Percentiles rank a stretch among this genome's conserved stretches.
These are phyloP conservation scores for Ochropleura plecta DNA, from an alignment of 2,888 invertebrate genomes.

Conservation along the genomic window DNA sequence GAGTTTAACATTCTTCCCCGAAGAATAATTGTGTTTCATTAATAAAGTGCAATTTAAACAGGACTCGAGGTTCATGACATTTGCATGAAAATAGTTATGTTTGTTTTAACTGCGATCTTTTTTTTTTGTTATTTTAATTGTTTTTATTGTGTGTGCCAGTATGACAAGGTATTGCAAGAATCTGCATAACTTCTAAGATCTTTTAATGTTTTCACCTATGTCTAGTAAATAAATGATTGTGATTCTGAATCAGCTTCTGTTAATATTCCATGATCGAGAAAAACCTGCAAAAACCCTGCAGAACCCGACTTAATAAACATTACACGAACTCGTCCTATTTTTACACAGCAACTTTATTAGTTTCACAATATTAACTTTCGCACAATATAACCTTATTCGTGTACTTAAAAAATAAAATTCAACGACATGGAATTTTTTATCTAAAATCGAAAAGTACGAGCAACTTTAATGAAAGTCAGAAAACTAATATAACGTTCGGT, in stretches of 20 bases:
- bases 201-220: too few species aligned
- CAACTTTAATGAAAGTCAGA: constrained; percentile 32
- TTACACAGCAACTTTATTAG: neutral
- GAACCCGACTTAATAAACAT: neutral
- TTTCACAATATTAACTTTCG: neutral
- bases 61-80: neutral
- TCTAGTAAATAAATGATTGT: too few species aligned
- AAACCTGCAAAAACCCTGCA: neutral
- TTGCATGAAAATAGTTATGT: neutral
- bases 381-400: neutral
- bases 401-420: neutral
- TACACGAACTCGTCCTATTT: neutral
- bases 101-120: too few species aligned
- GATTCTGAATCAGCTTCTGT: too few species aligned
- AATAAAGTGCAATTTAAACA: neutral
- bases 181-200: too few species aligned
- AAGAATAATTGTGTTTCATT: neutral
- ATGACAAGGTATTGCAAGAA: too few species aligned
- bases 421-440: neutral
- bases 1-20: neutral
- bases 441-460: constrained; percentile 10
- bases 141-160: too few species aligned
- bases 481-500: constrained; percentile 34
- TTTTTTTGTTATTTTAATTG: too few species aligned
- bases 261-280: too few species aligned